Base-by-base conservation (phyloP, 2,888 invertebrate genomes). In the Orthosia gothica region DNA sequence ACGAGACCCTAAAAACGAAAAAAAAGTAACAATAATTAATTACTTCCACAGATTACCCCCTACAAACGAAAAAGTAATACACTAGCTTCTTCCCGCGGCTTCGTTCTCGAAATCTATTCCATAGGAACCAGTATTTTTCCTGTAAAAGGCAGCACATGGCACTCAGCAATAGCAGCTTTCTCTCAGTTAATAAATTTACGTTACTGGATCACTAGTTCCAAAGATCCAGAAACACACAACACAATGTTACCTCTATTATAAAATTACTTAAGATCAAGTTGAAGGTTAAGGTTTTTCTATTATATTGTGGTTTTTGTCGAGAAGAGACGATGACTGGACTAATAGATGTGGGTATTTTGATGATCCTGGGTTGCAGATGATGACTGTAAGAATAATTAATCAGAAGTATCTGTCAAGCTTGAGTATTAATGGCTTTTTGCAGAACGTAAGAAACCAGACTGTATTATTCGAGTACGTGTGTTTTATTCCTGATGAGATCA, bases 321-420 rank as follows among this genome's bases (percentile, higher is more conserved):
- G 2, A 55, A 20, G 15, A 47, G 62, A 18, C 55, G 47, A 79
- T 83, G 68, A 69, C 50, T 76, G 77, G 20, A 11, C 57, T 49
- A 61, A 59, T 49, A 23, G 5, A 7, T 32, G 23, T 45, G 50
- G 47, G 59, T 69, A 55, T 70, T 81, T 57, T 67, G 75, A 81
- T 45, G 54, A 59, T 55, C 23, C 11, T 72, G 3, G 18, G n/a
- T 26, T 45, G 13, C 5, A 54, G 23, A 32, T 65, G 16, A 80
- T 64, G 52, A 64, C 13, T 26, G 11, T 11, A 9, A 18, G 13
- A 4, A n/a, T 57, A 50, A 63, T 58, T 58, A 49, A 63, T 58
- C 23, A 79, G 52, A 20, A 72, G n/a, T 2, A 20, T 16, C 13
- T 62, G 47, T 32, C 18, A 23, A 16, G 4, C 7, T 61, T 61